A percentile compares a stretch with the other conserved stretches of the same genome.
Evolutionary conservation across 2,113 vertebrate species (phyloP).

Genomic region (Percopsis transmontana): DNA sequence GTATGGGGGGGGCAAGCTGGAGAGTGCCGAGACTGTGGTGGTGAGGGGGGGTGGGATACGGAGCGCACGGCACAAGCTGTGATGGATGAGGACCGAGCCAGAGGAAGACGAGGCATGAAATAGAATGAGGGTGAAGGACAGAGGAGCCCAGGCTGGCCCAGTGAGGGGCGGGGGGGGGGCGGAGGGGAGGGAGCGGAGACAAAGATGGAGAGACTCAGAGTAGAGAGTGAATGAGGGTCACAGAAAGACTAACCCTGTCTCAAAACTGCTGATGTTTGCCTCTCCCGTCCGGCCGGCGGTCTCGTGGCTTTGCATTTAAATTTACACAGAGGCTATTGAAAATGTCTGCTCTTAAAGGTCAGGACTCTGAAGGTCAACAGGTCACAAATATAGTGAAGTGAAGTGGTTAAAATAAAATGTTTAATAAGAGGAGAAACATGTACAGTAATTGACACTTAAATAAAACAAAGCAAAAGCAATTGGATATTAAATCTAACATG

Average conservation of each 20-base stretch:
- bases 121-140: constrained; percentile 77
- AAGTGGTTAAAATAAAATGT: not conserved
- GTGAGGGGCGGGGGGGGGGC: constrained; percentile 44
- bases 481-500: too few species aligned
- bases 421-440: too few species aligned
- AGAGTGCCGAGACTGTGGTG: not conserved
- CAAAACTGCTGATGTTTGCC: constrained; percentile 72
- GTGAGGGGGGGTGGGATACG: not conserved
- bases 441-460: not conserved
- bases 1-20: not conserved
- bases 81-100: constrained; percentile 70
- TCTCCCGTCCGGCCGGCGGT: constrained; percentile 26
- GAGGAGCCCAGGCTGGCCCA: constrained; percentile 53
- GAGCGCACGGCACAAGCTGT: constrained; percentile 37
- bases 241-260: constrained; percentile 63
- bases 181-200: constrained; percentile 38
- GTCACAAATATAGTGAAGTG: constrained; percentile 10
- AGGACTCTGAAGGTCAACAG: constrained; percentile 36
- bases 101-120: constrained; percentile 76
- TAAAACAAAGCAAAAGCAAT: not conserved
- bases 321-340: constrained; percentile 38
- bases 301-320: constrained; percentile 33
- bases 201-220: constrained; percentile 71
- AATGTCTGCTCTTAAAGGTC: not conserved
- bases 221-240: constrained; percentile 70